Evolutionary conservation across 2,888 invertebrate species (phyloP).

Genomic region (Lithophane semibrunnea): DNA sequence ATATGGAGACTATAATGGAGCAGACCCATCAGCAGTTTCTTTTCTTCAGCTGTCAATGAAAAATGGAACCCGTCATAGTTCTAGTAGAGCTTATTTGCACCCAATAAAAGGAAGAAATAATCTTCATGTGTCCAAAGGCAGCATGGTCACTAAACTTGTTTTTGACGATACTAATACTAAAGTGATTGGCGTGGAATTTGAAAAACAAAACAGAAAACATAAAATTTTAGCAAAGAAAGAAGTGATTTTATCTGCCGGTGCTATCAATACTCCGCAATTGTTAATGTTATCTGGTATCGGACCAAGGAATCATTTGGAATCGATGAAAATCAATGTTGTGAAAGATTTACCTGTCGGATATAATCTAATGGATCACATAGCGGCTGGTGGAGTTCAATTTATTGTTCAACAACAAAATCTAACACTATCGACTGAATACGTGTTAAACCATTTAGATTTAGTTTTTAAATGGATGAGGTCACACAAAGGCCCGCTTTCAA

Average conservation of each 20-base stretch:
- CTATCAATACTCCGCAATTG: slow-evolving; percentile 94
- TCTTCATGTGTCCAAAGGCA: slow-evolving; percentile 91
- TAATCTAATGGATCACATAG: slow-evolving; percentile 93
- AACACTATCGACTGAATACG: slow-evolving; percentile 79
- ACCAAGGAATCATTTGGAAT: slow-evolving; percentile 90
- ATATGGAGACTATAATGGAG: slow-evolving; percentile 91
- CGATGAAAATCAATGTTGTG: slow-evolving; percentile 89
- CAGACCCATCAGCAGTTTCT: slow-evolving; percentile 91
- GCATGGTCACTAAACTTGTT: slow-evolving; percentile 91
- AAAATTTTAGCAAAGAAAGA: slow-evolving; percentile 92
- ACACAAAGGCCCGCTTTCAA: slow-evolving; percentile 90
- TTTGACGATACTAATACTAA: slow-evolving; percentile 89
- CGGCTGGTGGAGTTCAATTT: slow-evolving; percentile 92
- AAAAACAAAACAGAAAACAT: slow-evolving; percentile 87
- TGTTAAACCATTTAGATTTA: slow-evolving; percentile 82
- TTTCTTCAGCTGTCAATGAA: slow-evolving; percentile 92
- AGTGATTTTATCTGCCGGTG: slow-evolving; percentile 94
- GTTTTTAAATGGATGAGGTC: slow-evolving; percentile 89
- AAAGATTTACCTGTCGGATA: slow-evolving; percentile 92
- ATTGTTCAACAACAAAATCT: slow-evolving; percentile 83
- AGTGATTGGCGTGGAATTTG: slow-evolving; percentile 91
- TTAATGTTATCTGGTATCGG: slow-evolving; percentile 95
- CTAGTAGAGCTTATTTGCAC: slow-evolving; percentile 92
- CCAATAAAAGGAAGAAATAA: slow-evolving; percentile 91
- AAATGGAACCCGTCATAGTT: slow-evolving; percentile 92